A percentile compares a stretch with the other conserved stretches of the same genome.
These are phyloP conservation scores for Meloidogyne chitwoodi DNA, from an alignment of 1,140 invertebrate species.

Conservation along the genomic window DNA sequence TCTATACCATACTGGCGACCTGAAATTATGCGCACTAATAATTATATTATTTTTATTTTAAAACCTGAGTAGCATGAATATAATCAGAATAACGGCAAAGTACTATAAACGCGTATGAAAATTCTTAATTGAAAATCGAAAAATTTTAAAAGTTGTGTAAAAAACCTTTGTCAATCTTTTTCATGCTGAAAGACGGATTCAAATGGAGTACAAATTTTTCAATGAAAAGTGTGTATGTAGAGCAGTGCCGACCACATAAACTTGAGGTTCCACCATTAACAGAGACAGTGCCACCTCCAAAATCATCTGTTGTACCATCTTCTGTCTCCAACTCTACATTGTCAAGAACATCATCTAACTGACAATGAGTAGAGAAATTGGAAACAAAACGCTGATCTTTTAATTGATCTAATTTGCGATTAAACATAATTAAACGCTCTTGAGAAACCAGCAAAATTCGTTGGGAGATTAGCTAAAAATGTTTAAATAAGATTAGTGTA, in stretches of 20 bases:
- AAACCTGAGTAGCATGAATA: slow-evolving; percentile 15
- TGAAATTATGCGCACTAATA: no score
- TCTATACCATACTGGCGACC: background rate
- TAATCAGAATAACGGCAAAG: slow-evolving; percentile 12
- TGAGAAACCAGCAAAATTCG: slow-evolving; percentile 24
- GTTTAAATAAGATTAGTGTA: no score
- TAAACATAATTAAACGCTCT: slow-evolving; percentile 20
- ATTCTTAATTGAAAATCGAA: background rate
- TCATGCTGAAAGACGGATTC: slow-evolving; percentile 19
- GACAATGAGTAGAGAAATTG: slow-evolving; percentile 10
- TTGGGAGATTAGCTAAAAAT: slow-evolving; percentile 30
- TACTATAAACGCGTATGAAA: slow-evolving; percentile 7
- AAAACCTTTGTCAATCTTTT: slow-evolving; percentile 21
- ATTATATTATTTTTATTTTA: no score
- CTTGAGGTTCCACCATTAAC: background rate
- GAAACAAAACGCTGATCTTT: slow-evolving; percentile 14
- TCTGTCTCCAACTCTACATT: slow-evolving; percentile 13
- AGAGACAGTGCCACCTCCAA: background rate
- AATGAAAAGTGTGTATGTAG: background rate
- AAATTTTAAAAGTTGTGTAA: background rate
- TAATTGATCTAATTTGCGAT: slow-evolving; percentile 23
- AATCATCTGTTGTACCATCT: background rate
- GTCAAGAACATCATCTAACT: slow-evolving; percentile 13
- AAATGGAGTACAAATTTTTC: slow-evolving; percentile 3
- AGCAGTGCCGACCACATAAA: background rate